A percentile compares a stretch with the other conserved stretches of the same genome.
Evolutionary conservation across 2,113 vertebrate species (phyloP).

Genomic region (Eudyptes chrysolophus): DNA sequence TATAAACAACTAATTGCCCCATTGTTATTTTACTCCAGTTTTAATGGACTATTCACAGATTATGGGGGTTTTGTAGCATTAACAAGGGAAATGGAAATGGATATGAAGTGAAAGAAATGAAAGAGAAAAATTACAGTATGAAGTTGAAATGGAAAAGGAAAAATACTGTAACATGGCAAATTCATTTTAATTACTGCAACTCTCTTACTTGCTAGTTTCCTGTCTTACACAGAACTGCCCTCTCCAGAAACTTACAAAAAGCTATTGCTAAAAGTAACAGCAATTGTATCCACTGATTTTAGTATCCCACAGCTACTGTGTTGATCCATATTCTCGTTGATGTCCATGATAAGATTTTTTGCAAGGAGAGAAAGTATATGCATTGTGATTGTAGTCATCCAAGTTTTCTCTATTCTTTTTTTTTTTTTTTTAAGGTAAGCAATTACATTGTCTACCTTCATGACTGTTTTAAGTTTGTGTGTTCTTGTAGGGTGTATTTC

Average conservation of each 20-base stretch:
- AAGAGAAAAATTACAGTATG: not conserved
- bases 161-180: not conserved
- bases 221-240: not conserved
- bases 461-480: not conserved
- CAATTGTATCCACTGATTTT: not conserved
- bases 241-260: not conserved
- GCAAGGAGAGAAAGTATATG: not conserved
- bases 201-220: not conserved
- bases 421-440: not conserved
- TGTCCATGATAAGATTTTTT: not conserved
- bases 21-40: not conserved
- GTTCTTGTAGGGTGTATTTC: not conserved
- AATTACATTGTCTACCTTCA: not conserved
- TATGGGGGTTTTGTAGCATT: not conserved
- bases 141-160: not conserved
- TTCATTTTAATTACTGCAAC: not conserved
- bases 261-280: not conserved
- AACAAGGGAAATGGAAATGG: not conserved
- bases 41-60: not conserved
- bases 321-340: not conserved
- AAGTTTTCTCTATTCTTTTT: not conserved
- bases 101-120: not conserved
- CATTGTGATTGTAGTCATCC: not conserved
- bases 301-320: not conserved
- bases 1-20: not conserved